These are phyloP conservation scores for Sarcophaga peregrina DNA, from an alignment of 1,140 invertebrate genomes.

Conservation along the genomic window DNA sequence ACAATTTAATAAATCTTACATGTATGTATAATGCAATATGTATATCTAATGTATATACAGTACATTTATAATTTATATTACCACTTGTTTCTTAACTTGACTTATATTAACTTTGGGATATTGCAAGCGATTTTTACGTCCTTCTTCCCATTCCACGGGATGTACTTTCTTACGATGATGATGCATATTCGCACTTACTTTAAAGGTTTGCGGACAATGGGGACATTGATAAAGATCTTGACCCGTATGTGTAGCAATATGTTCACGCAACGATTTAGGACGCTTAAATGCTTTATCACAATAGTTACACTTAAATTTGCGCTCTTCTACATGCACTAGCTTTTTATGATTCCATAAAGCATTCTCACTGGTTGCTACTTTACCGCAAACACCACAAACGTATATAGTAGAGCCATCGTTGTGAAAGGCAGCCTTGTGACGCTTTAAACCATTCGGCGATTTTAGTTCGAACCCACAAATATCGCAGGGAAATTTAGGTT, in stretches of 20 bases:
- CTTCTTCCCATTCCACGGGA: conserved; percentile 50
- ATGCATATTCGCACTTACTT: conserved; percentile 55
- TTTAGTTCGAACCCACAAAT: conserved; percentile 30
- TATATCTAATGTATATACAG: too few relatives aligned
- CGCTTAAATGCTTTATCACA: conserved; percentile 55
- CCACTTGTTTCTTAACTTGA: conserved; percentile 19
- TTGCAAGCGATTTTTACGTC: conserved; percentile 33
- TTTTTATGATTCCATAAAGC: conserved; percentile 52
- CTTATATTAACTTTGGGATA: conserved; percentile 31
- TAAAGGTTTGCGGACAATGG: conserved; percentile 55
- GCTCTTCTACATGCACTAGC: conserved; percentile 49
- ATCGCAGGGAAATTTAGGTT: conserved; percentile 32
- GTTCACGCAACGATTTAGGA: conserved; percentile 46
- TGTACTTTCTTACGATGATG: conserved; percentile 55
- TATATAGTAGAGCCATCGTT: conserved; percentile 52
- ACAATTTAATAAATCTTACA: too few relatives aligned
- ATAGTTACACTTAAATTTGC: conserved; percentile 51
- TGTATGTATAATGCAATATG: too few relatives aligned
- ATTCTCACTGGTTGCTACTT: conserved; percentile 47
- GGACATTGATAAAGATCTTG: conserved; percentile 48
- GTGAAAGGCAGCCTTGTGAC: conserved; percentile 52
- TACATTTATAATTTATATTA: neutral
- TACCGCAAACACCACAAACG: conserved; percentile 53
- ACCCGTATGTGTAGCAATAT: conserved; percentile 28
- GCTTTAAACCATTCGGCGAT: conserved; percentile 50